phyloP scores from a whole-genome alignment of 1,140 invertebrate species.

The Hermetia illucens region DNA sequence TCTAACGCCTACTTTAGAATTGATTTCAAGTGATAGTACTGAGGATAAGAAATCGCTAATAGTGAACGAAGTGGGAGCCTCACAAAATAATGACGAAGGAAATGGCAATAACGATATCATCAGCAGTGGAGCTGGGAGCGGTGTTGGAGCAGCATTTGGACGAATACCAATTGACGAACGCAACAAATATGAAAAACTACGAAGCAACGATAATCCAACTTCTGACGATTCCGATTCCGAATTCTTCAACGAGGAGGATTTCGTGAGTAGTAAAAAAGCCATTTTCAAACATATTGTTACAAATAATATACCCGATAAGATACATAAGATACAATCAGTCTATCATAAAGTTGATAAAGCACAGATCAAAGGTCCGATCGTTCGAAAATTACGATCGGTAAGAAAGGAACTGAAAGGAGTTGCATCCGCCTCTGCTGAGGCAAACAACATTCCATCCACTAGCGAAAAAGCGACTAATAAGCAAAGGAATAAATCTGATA shows the following conservation, averaged over 20 bases:
- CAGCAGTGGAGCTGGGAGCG: not conserved
- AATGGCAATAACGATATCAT: too few species aligned
- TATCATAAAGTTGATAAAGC: conserved; percentile 33
- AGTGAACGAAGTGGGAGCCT: conserved; percentile 11
- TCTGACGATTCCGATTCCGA: conserved; percentile 40
- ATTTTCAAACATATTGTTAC: conserved; percentile 37
- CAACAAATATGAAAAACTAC: conserved; percentile 68
- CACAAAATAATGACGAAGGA: conserved; percentile 14
- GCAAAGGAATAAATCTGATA: too few species aligned
- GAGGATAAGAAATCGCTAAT: conserved; percentile 29
- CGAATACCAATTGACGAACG: conserved; percentile 49
- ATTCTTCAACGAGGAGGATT: conserved; percentile 17
- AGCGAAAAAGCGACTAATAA: too few species aligned
- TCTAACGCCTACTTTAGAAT: conserved; percentile 25
- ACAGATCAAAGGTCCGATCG: conserved; percentile 27
- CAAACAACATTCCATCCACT: too few species aligned
- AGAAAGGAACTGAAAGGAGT: conserved; percentile 27
- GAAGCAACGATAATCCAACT: conserved; percentile 39
- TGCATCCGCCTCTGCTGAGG: too few species aligned
- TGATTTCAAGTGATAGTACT: conserved; percentile 7
- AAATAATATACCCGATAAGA: conserved; percentile 33
- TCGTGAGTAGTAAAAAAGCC: conserved; percentile 17
- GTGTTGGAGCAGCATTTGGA: conserved; percentile 1
- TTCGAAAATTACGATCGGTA: conserved; percentile 26
- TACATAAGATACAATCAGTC: conserved; percentile 29